Conservation (phyloP, 2,888 invertebrate species). For the Perizoma affinitatum region DNA sequence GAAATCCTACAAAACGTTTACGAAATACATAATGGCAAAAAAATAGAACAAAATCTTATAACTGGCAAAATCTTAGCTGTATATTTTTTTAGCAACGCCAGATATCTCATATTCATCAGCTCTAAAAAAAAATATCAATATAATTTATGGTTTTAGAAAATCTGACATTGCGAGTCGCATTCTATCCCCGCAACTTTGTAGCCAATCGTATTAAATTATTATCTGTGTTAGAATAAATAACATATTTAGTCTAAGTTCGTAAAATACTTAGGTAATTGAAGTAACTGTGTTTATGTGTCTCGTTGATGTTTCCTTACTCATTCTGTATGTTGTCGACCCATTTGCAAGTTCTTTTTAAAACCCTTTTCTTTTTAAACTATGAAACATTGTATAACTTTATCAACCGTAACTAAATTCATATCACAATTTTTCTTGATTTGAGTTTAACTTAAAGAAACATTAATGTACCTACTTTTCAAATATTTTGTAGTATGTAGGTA, state of each 20-base stretch:
- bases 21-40: no score
- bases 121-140: no score
- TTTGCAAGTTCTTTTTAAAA: slow-evolving; percentile 9
- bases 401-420: slow-evolving; percentile 36
- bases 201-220: slow-evolving; percentile 11
- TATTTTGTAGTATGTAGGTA: slow-evolving; percentile 28
- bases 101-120: no score
- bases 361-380: not conserved
- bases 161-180: slow-evolving; percentile 15
- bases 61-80: no score
- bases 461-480: slow-evolving; percentile 18
- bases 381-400: slow-evolving; percentile 18
- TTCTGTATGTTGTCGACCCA: slow-evolving; percentile 21
- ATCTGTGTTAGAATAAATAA: slow-evolving; percentile 16
- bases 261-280: slow-evolving; percentile 21
- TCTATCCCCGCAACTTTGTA: slow-evolving; percentile 7
- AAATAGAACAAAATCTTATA: not conserved
- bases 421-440: slow-evolving; percentile 30
- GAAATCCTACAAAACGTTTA: no score
- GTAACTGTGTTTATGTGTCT: slow-evolving; percentile 10
- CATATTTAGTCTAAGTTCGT: slow-evolving; percentile 19
- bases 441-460: slow-evolving; percentile 29
- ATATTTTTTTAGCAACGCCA: no score
- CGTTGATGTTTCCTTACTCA: slow-evolving; percentile 16
- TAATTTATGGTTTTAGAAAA: no score